phyloP scores from a whole-genome alignment of 2,113 vertebrate genomes.

The Sapajus apella region DNA sequence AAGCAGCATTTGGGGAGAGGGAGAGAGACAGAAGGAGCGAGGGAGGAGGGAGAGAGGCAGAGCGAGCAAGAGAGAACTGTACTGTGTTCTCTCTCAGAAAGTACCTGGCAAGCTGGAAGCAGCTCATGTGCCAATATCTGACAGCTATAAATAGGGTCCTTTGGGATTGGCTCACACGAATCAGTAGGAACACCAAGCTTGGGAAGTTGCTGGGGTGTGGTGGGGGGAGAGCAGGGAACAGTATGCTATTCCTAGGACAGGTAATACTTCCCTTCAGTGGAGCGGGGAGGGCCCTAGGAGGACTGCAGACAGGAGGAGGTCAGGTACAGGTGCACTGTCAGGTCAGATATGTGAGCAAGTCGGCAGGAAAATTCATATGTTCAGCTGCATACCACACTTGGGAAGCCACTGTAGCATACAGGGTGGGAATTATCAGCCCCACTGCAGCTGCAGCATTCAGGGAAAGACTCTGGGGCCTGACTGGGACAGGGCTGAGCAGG shows the following conservation, averaged over 20 bases:
- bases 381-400: not conserved
- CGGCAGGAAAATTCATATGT: not conserved
- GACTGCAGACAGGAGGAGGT: not conserved
- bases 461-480: not conserved
- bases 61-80: not conserved
- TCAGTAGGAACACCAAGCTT: accelerated
- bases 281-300: no score
- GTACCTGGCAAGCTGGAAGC: not conserved
- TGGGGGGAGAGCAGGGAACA: not conserved
- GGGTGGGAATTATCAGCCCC: not conserved
- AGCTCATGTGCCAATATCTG: not conserved
- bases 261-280: not conserved
- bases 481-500: no score
- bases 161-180: not conserved
- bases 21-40: accelerated
- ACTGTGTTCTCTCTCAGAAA: not conserved
- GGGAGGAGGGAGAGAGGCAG: not conserved
- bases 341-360: no score
- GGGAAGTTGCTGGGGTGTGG: no score
- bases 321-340: not conserved
- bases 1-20: not conserved
- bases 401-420: not conserved
- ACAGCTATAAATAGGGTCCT: not conserved
- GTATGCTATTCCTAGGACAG: not conserved
- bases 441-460: not conserved